Evolutionary conservation across 2,113 vertebrate species (phyloP), one percentile per base, ranked within the genome.

Genomic region (Notarius quadriscutis): DNA sequence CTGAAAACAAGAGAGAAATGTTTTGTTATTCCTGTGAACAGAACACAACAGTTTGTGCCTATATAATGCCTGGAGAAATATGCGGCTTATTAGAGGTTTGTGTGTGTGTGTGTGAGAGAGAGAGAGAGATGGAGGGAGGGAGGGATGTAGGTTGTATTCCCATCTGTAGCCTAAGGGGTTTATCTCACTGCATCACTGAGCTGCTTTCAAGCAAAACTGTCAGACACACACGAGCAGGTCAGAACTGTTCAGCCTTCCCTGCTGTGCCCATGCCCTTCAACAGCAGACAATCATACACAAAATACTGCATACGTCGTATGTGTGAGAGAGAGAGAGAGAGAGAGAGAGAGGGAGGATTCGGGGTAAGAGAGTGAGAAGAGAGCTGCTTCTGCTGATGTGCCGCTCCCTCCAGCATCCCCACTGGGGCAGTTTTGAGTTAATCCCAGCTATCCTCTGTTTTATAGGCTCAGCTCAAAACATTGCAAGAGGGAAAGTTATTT

Each of bases 181-280:
- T 86, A 80, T 79, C 82, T 83, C 74, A 60, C 86, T 82, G 89
- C 86, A 77, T 89, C 86, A 83, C 79, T 88, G 79, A 87, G 65
- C 80, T 81, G 83, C 84, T 77, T 89, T 53, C 69, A 65, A 87
- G 79, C 80, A 88, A 75, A 84, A 84, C 78, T 81, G 60, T 81
- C 71, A 50, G 25, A 86, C 84, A 58, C 86, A 84, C 78, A 82
- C 48, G 81, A 77, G 71, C 87, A 83, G 84, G 84, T 85, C 80
- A 79, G 72, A 87, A 84, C 63, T 51, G 50, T 83, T 78, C 86
- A 79, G 88, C 79, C 60, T 85, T 65, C 63, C 89, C 84, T 30
- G 74, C 86, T 89, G 89, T 87, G 86, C 80, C 57, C 80, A 84
- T 81, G 89, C 67, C 86, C 86, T 88, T 90, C 41, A 86, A 67